Percentiles rank a stretch among this genome's conserved stretches.
Conservation (phyloP, 2,113 vertebrate species). For the Mohoua ochrocephala region DNA sequence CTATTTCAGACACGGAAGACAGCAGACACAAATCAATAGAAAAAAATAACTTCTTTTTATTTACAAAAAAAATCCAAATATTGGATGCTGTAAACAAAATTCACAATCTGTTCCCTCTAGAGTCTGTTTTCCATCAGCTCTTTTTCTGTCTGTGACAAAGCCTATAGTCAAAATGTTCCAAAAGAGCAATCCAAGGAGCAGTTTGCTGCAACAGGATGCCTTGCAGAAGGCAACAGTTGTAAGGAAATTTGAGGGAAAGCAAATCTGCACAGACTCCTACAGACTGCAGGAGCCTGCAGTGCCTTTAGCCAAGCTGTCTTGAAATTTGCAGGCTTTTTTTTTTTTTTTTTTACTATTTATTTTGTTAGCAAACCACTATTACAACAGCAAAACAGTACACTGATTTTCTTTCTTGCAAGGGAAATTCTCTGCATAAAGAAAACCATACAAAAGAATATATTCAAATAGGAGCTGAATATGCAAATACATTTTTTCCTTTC, state of each 20-base stretch:
- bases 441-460: slow-evolving; percentile 66
- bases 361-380: slow-evolving; percentile 69
- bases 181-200: slow-evolving; percentile 72
- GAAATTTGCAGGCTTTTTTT: slow-evolving; percentile 52
- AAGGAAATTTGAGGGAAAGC: slow-evolving; percentile 65
- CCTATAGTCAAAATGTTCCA: slow-evolving; percentile 68
- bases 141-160: slow-evolving; percentile 72
- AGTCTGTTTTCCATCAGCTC: slow-evolving; percentile 73
- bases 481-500: slow-evolving; percentile 53
- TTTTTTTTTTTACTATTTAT: slow-evolving; percentile 40
- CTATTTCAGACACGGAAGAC: slow-evolving; percentile 63
- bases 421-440: slow-evolving; percentile 70
- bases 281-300: slow-evolving; percentile 61
- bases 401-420: slow-evolving; percentile 63
- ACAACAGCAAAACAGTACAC: slow-evolving; percentile 69
- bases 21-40: slow-evolving; percentile 79
- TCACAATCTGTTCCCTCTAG: slow-evolving; percentile 83
- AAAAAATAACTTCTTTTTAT: slow-evolving; percentile 89
- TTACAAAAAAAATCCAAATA: slow-evolving; percentile 88
- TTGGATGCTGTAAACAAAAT: slow-evolving; percentile 89
- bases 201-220: slow-evolving; percentile 69
- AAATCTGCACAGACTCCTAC: slow-evolving; percentile 66
- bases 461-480: slow-evolving; percentile 71
- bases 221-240: slow-evolving; percentile 70
- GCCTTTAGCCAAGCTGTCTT: slow-evolving; percentile 53